Conservation (phyloP, 2,888 invertebrate genomes). For the Clitarchus hookeri region DNA sequence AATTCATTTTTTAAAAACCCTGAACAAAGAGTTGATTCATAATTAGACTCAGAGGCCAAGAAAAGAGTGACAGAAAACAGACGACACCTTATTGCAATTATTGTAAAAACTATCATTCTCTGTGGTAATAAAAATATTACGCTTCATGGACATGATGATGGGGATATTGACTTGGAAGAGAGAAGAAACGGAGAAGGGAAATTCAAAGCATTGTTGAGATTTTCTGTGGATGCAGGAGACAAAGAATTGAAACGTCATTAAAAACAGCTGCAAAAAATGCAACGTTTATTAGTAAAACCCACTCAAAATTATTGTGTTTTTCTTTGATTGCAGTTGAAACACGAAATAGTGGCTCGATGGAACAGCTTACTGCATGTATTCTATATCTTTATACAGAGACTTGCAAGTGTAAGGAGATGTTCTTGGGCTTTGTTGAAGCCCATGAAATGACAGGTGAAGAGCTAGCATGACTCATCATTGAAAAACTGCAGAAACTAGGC, state of each 20-base stretch:
- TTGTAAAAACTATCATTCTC: conserved; percentile 23
- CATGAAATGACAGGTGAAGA: no score
- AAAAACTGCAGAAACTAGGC: no score
- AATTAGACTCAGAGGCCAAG: conserved; percentile 1
- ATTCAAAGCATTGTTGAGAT: not conserved
- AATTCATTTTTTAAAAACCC: no score
- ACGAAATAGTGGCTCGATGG: not conserved
- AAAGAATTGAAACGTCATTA: not conserved
- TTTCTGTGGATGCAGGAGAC: not conserved
- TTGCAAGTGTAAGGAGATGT: not conserved
- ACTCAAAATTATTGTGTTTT: conserved; percentile 9
- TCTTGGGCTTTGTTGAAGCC: not conserved
- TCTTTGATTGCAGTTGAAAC: not conserved
- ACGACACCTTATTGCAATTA: not conserved
- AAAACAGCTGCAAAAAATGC: conserved; percentile 11
- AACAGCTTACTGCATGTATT: not conserved
- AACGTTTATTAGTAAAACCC: conserved; percentile 7
- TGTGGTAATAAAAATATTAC: not conserved
- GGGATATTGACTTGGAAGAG: no score
- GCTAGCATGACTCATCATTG: no score
- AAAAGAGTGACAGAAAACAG: conserved; percentile 8
- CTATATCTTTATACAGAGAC: not conserved
- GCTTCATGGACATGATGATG: not conserved
- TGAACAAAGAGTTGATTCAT: not conserved
- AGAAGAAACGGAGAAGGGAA: not conserved